Evolutionary conservation across 2,888 invertebrate genomes (phyloP).

Genomic region (Cactoblastis cactorum): DNA sequence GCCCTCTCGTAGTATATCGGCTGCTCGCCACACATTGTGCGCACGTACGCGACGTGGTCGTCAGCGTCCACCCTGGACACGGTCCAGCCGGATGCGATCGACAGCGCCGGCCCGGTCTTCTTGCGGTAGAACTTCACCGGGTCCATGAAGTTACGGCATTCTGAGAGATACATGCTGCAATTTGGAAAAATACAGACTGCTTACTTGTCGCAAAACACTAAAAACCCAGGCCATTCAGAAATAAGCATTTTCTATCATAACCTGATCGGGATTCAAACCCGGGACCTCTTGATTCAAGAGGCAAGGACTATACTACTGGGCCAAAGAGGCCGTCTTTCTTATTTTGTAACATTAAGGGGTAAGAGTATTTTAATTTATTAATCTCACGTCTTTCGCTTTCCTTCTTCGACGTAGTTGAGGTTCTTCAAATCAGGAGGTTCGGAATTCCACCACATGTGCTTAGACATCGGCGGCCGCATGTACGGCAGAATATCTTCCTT

Average conservation of each 20-base stretch:
- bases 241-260: too few species aligned
- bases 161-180: conserved; percentile 47
- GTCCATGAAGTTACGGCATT: conserved; percentile 51
- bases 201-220: too few species aligned
- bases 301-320: too few species aligned
- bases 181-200: background rate
- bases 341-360: too few species aligned
- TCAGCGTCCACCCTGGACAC: conserved; percentile 60
- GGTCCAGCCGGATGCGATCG: conserved; percentile 62
- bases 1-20: conserved; percentile 68
- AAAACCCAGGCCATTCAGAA: too few species aligned
- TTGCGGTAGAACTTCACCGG: conserved; percentile 56
- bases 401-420: conserved; percentile 44
- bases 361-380: too few species aligned
- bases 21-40: conserved; percentile 53
- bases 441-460: conserved; percentile 62
- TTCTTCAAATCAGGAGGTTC: conserved; percentile 50
- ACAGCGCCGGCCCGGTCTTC: conserved; percentile 56
- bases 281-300: too few species aligned
- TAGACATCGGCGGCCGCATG: conserved; percentile 51
- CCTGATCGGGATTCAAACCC: too few species aligned
- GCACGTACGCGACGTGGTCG: conserved; percentile 54
- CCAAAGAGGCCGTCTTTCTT: too few species aligned
- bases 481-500: conserved; percentile 61
- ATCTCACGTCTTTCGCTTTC: conserved; percentile 43